These are phyloP conservation scores for Emydocephalus ijimae DNA, from an alignment of 2,113 vertebrate genomes.

Conservation along the genomic window DNA sequence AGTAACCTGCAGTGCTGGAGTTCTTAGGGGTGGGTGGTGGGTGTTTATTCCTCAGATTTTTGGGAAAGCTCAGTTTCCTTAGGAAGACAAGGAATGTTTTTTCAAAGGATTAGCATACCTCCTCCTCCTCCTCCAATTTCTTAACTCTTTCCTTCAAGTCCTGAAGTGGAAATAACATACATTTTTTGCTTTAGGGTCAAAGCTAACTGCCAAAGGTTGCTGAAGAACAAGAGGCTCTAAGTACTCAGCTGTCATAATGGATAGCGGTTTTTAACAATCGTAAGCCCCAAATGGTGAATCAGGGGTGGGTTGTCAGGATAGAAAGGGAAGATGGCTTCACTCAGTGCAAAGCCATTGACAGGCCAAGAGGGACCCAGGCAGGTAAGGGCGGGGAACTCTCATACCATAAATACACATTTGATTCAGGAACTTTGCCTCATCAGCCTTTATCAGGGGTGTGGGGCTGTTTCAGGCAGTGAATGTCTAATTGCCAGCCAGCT, in stretches of 20 bases:
- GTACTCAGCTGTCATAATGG: not conserved
- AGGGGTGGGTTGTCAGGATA: not conserved
- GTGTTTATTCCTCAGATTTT: not conserved
- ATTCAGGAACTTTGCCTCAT: slow-evolving; percentile 65
- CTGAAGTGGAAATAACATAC: not conserved
- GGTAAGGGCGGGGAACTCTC: slow-evolving; percentile 29
- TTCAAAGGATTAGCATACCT: not conserved
- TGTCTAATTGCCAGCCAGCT: slow-evolving; percentile 58
- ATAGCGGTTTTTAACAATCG: not conserved
- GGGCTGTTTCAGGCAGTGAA: slow-evolving; percentile 19
- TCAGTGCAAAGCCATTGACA: not conserved
- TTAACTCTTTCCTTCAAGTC: not conserved
- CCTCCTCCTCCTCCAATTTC: not conserved
- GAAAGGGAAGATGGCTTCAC: not conserved
- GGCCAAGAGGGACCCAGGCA: slow-evolving; percentile 32
- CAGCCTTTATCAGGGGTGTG: slow-evolving; percentile 48
- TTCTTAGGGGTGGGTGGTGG: not conserved
- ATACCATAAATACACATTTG: slow-evolving; percentile 65
- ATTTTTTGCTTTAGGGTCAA: not conserved
- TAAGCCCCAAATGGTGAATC: not conserved
- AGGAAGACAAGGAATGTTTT: not conserved
- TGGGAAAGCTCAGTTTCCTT: not conserved
- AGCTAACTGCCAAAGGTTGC: not conserved
- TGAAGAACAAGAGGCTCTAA: not conserved
- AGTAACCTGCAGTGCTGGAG: not conserved